A percentile compares a stretch with the other conserved stretches of the same genome.
phyloP scores from a whole-genome alignment of 2,113 vertebrate species.

The Dromiciops gliroides region DNA sequence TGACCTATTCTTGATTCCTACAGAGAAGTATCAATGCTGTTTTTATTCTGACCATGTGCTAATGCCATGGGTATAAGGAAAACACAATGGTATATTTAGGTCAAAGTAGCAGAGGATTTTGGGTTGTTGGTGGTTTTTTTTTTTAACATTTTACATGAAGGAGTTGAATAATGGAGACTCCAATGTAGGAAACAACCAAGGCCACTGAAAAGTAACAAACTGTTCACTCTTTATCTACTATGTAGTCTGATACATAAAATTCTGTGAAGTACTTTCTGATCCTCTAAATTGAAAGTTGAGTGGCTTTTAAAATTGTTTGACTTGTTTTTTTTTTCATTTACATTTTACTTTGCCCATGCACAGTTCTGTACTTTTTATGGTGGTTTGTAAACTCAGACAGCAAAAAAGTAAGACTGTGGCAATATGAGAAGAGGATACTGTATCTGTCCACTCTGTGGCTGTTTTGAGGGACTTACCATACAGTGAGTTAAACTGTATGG shows the following conservation, averaged over 20 bases:
- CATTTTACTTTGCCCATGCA: slow-evolving; percentile 75
- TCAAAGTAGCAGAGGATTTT: slow-evolving; percentile 73
- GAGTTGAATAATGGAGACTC: slow-evolving; percentile 66
- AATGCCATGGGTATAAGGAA: slow-evolving; percentile 71
- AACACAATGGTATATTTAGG: slow-evolving; percentile 71
- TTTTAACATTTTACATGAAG: slow-evolving; percentile 29
- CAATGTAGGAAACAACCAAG: slow-evolving; percentile 56
- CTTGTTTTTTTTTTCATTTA: slow-evolving; percentile 72
- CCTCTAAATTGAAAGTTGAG: slow-evolving; percentile 58
- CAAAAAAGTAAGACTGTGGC: slow-evolving; percentile 68
- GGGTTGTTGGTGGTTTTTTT: background rate
- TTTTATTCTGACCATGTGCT: slow-evolving; percentile 44
- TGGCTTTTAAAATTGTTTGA: slow-evolving; percentile 70
- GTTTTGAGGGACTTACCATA: slow-evolving; percentile 75
- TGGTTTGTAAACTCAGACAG: slow-evolving; percentile 4
- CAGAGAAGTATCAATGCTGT: slow-evolving; percentile 65
- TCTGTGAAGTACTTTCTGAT: slow-evolving; percentile 62
- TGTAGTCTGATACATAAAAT: slow-evolving; percentile 67
- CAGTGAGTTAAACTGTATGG: slow-evolving; percentile 76
- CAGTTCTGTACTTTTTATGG: slow-evolving; percentile 45
- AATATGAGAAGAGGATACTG: slow-evolving; percentile 75
- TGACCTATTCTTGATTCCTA: slow-evolving; percentile 63
- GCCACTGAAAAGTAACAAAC: slow-evolving; percentile 65
- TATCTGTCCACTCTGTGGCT: slow-evolving; percentile 81
- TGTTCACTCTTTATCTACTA: slow-evolving; percentile 56